Base-by-base conservation (phyloP, 2,113 vertebrate species). In the Puntigrus tetrazona region DNA sequence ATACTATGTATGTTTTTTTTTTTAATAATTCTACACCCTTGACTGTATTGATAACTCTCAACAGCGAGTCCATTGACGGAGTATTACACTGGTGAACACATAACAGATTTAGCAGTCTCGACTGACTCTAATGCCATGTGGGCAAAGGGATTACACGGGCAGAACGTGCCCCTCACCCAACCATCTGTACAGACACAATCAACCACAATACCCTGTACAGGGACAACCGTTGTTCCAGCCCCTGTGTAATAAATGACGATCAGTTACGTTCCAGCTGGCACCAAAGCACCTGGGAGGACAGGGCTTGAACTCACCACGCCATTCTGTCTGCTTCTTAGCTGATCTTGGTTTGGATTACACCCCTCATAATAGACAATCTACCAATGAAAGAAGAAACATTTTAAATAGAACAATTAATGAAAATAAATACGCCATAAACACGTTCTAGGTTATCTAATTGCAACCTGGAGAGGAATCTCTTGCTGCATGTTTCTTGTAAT, bases 151-250 rank as follows among this genome's bases (percentile, higher is more conserved):
- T 92, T 90, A 92, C 38, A 75, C 13, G 72, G 78, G 41, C 74
- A 86, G 74, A 81, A 75, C 70, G 50, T 34, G 57, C 81, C 84
- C 78, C 83, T 82, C 70, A 84, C 61, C 82, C 79, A 27, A 77
- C 88, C 90, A 92, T 92, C 89, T 92, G 92, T 67, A 81, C 85
- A 77, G 70, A 52, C 75, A 61, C 81, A 89, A 78, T 90, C 89
- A 88, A 81, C 77, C 79, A 88, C 88, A 89, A 78, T 4, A 47
- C 52, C 82, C 75, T 90, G 85, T 70, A 78, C 69, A 77, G 69
- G 69, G 29, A 81, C 69, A 86, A 76, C 81, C 59, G 63, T 74
- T 82, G 78, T 47, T 73, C 18, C 18, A 1, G 7, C 47, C 10
- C 16, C n/a, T 67, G 18, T 70, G 59, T 9, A 27, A 31, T 43